A percentile compares a stretch with the other conserved stretches of the same genome.
phyloP scores from a whole-genome alignment of 2,797 vertebrate genomes.

The Holocentrus rufus region DNA sequence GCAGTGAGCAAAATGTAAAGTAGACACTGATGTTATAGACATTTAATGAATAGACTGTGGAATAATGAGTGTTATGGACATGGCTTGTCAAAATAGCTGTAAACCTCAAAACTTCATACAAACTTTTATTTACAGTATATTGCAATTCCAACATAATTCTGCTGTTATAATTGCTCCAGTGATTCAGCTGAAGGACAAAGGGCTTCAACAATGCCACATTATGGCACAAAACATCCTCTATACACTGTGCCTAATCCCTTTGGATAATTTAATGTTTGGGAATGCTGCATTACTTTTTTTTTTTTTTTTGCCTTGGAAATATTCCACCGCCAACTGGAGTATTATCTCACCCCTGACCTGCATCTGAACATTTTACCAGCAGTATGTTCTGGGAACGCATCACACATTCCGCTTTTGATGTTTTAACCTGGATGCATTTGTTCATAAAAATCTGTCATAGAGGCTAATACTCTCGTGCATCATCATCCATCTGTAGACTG shows the following conservation, averaged over 20 bases:
- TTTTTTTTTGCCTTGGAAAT: constrained; percentile 7
- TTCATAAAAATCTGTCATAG: not conserved
- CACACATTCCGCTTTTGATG: not conserved
- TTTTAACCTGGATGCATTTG: constrained; percentile 14
- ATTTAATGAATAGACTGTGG: constrained; percentile 1
- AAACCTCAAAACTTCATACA: constrained; percentile 13
- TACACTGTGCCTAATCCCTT: not conserved
- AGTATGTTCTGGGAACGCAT: not conserved
- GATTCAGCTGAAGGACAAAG: constrained; percentile 3
- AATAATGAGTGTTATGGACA: constrained; percentile 8
- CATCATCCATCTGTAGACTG: not conserved
- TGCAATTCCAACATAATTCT: not conserved
- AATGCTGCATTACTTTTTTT: not conserved
- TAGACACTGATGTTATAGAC: constrained; percentile 23
- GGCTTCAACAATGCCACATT: not conserved
- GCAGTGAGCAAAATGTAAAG: no score
- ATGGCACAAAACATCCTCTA: not conserved
- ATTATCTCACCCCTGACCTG: constrained; percentile 8
- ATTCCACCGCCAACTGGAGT: not conserved
- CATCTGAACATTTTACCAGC: constrained; percentile 5
- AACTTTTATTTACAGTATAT: constrained; percentile 8
- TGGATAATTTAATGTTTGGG: not conserved
- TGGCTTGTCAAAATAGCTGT: constrained; percentile 7
- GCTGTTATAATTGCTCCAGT: constrained; percentile 4
- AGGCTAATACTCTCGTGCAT: not conserved